A percentile compares a stretch with the other conserved stretches of the same genome.
phyloP scores from a whole-genome alignment of 2,797 vertebrate species.

The Eospalax fontanierii region DNA sequence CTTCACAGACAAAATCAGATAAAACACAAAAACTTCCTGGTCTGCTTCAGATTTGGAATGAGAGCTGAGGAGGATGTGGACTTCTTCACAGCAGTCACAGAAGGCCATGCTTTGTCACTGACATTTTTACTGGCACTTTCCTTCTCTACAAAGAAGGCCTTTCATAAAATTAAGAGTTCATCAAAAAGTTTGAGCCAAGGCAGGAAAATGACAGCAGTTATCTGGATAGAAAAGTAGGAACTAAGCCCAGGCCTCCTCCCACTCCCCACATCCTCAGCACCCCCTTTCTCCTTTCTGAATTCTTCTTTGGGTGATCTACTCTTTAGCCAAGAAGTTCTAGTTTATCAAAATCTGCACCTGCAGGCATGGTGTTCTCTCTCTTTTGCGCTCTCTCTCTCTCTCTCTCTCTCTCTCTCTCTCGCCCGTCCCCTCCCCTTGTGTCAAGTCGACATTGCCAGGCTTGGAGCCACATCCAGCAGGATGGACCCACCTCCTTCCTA shows the following conservation, averaged over 20 bases:
- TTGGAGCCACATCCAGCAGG: too few relatives aligned
- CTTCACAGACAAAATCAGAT: background rate
- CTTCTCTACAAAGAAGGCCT: constrained; percentile 52
- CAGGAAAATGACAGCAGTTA: background rate
- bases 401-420: too few relatives aligned
- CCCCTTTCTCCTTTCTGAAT: background rate
- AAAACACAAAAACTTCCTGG: constrained; percentile 16
- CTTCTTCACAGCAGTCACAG: background rate
- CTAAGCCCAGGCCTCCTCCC: background rate
- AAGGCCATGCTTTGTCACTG: background rate
- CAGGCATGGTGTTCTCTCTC: background rate
- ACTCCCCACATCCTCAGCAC: background rate
- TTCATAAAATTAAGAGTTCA: constrained; percentile 22
- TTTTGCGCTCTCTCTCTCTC: too few relatives aligned
- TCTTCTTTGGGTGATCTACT: background rate
- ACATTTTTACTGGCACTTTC: background rate
- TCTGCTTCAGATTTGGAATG: background rate
- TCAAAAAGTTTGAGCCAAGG: background rate
- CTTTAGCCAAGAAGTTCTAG: background rate
- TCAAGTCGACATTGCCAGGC: background rate
- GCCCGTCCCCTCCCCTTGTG: too few relatives aligned
- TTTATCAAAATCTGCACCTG: background rate
- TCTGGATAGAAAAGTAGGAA: background rate
- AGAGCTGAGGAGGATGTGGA: background rate
- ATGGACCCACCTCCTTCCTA: too few relatives aligned